phyloP scores from a whole-genome alignment of 2,888 invertebrate genomes.

The Phorcus lineatus region DNA sequence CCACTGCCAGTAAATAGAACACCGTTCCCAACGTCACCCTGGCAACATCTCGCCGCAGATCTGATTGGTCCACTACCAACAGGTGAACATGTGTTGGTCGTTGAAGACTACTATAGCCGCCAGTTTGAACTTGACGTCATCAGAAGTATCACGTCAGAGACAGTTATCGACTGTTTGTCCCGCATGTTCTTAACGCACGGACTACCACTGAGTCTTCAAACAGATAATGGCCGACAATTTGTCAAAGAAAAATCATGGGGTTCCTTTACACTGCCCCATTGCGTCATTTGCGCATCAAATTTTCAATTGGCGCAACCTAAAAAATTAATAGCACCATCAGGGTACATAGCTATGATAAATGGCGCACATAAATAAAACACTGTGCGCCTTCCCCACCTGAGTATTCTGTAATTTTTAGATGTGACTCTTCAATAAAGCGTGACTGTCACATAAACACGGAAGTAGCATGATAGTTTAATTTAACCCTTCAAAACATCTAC shows the following conservation, averaged over 20 bases:
- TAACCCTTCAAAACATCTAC: too few species aligned
- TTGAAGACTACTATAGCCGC: slow-evolving; percentile 50
- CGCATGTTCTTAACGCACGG: neutral
- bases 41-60: slow-evolving; percentile 47
- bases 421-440: too few species aligned
- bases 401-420: too few species aligned
- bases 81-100: slow-evolving; percentile 41
- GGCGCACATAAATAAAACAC: too few species aligned
- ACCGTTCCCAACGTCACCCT: slow-evolving; percentile 39
- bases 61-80: slow-evolving; percentile 42
- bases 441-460: too few species aligned
- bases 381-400: too few species aligned
- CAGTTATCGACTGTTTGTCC: neutral
- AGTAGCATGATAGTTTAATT: too few species aligned
- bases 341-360: too few species aligned
- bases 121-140: slow-evolving; percentile 40
- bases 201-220: neutral
- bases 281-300: too few species aligned
- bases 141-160: neutral
- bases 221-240: neutral
- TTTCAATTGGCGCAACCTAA: too few species aligned
- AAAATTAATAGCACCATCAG: too few species aligned
- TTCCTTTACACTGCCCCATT: too few species aligned
- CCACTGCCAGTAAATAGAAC: slow-evolving; percentile 35
- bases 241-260: neutral